Conservation (phyloP, 2,113 vertebrate genomes). For the Mungos mungo region DNA sequence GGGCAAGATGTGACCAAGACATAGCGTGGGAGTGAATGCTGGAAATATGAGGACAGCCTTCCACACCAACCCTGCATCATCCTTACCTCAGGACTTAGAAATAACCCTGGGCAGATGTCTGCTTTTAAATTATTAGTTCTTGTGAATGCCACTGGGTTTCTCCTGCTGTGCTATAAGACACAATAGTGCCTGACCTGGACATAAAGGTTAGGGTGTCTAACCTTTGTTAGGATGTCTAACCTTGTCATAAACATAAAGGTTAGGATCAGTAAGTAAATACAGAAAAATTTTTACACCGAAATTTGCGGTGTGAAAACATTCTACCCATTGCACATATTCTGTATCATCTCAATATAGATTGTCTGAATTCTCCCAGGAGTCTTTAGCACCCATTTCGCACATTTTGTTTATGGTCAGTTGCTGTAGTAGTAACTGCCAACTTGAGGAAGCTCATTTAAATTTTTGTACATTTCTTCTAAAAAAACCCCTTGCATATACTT, state of each 20-base stretch:
- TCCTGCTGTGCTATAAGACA: neutral
- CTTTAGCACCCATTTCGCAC: neutral
- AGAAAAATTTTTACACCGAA: neutral
- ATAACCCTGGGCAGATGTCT: neutral
- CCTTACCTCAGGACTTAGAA: neutral
- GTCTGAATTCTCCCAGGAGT: neutral
- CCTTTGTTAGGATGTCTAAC: neutral
- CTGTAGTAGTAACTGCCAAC: neutral
- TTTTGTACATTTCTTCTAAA: neutral
- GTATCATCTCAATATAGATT: accelerated
- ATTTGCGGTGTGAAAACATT: neutral
- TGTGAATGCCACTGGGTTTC: neutral
- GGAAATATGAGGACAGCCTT: accelerated
- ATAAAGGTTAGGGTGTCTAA: neutral
- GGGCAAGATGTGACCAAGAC: neutral
- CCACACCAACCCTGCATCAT: neutral
- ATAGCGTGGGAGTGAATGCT: accelerated
- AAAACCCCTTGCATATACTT: neutral
- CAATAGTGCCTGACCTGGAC: neutral
- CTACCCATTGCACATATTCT: neutral
- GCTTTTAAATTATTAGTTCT: neutral
- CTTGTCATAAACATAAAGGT: neutral
- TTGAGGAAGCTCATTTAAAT: neutral
- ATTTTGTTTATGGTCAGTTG: neutral
- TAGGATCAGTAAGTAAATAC: neutral